phyloP scores from a whole-genome alignment of 2,888 invertebrate genomes.

The Schizotus pectinicornis region DNA sequence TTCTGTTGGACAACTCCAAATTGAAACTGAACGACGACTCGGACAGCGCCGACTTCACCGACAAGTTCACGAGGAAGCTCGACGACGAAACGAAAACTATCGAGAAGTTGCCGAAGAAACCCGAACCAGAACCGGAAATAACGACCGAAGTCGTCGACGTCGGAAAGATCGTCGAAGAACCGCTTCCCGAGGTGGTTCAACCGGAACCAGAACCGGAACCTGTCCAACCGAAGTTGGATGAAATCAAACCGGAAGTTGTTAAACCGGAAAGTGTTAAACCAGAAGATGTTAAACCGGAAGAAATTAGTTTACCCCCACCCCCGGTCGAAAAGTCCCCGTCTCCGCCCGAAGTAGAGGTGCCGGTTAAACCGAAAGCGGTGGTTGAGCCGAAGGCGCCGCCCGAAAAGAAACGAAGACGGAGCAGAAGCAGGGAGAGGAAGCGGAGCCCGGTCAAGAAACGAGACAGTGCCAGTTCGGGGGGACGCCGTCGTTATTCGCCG shows the following conservation, averaged over 20 bases:
- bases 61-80: conserved; percentile 17
- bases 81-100: not conserved
- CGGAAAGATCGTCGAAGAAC: not conserved
- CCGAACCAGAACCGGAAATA: not conserved
- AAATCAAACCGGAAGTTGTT: not conserved
- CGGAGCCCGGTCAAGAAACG: not conserved
- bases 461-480: not conserved
- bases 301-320: not conserved
- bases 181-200: not conserved
- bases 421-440: not conserved
- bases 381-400: not conserved
- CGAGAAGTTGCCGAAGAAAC: not conserved
- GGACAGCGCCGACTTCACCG: conserved; percentile 31
- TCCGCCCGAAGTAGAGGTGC: not conserved
- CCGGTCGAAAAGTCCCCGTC: not conserved
- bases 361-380: not conserved
- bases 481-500: conserved; percentile 3
- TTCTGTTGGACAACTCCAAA: conserved; percentile 41
- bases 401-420: not conserved
- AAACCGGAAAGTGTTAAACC: not conserved
- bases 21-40: conserved; percentile 46
- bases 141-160: not conserved
- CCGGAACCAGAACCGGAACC: no score
- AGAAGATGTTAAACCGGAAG: not conserved
- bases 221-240: not conserved